Evolutionary conservation across 2,888 invertebrate species (phyloP), one percentile per base, ranked within the genome.

Genomic region (Torymus texanus): DNA sequence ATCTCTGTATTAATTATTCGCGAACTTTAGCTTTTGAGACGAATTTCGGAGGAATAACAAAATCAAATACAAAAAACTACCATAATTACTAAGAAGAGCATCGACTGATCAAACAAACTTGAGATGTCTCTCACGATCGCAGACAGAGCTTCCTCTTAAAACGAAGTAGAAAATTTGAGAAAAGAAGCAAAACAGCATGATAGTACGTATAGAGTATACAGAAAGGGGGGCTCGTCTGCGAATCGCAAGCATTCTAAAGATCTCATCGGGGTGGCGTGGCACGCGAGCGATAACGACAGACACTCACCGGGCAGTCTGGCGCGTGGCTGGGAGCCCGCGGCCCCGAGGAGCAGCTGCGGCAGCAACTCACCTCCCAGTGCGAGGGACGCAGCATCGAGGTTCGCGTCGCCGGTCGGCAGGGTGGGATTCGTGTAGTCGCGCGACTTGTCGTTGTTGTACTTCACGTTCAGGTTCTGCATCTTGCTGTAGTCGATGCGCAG

Each of bases 371-470:
- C 92, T 88, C 94, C 94, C 86, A 94, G 92, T 88, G 93, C 92
- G 86, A 93, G 92, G 87, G 93, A 93, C 83, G 93, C 93, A 29
- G 93, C 93, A 85, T 93, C 94, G 84, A 93, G 92, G 81, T 93
- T 92, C 53, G 93, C 92, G 86, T 99, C 98, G 72, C 99, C 99
- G 74, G 97, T 97, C 8, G 99, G 99, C 90, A 99, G 94, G 90
- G 95, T 96, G 73, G 99, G 99, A 92, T 99, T 99, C 86, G 99
- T 99, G 93, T 98, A 99, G 92, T 99, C 99, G 82, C 99, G 94
- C 82, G 98, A 98, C 92, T 99, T 99, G 93, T 99, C 99, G 92
- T 99, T 99, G 93, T 99, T 99, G 93, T 98, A 99, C 91, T 98
- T 98, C 86, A 99, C 99, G 92, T 99, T 99, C 87, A 99, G 93